phyloP scores from a whole-genome alignment of 2,113 vertebrate species.

The Prinia subflava region DNA sequence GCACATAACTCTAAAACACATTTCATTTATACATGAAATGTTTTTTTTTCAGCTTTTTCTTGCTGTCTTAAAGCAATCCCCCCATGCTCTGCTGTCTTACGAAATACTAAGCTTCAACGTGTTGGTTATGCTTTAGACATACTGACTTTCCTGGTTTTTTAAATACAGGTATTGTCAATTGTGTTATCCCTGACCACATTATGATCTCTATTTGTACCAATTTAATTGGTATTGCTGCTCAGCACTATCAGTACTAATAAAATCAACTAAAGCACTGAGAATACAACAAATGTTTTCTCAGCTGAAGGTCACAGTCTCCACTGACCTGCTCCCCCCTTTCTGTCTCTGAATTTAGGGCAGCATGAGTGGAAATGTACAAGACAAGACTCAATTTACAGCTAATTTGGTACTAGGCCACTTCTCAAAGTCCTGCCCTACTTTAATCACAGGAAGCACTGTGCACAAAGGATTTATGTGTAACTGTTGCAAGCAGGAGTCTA shows the following conservation, averaged over 20 bases:
- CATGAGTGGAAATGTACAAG: not conserved
- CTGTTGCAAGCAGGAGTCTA: not conserved
- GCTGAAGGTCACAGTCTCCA: not conserved
- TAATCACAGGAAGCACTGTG: not conserved
- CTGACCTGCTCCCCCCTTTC: not conserved
- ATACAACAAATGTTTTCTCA: not conserved
- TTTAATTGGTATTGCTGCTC: constrained; percentile 4
- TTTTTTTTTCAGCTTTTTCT: not conserved
- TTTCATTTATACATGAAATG: constrained; percentile 43
- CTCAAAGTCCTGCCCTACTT: not conserved
- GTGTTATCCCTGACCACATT: constrained; percentile 39
- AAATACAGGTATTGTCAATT: constrained; percentile 12
- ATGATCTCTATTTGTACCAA: constrained; percentile 52
- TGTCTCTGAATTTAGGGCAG: not conserved
- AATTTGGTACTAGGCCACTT: not conserved
- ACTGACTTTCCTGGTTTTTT: constrained; percentile 21
- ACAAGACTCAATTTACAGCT: not conserved
- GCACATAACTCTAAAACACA: constrained; percentile 43
- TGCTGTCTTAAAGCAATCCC: constrained; percentile 40
- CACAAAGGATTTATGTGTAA: not conserved
- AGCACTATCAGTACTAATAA: constrained; percentile 15
- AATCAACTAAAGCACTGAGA: not conserved
- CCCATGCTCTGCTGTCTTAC: not conserved
- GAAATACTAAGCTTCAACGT: constrained; percentile 20
- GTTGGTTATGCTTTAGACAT: constrained; percentile 23